Conservation (phyloP, 1,140 invertebrate genomes). For the Oryzaephilus surinamensis region DNA sequence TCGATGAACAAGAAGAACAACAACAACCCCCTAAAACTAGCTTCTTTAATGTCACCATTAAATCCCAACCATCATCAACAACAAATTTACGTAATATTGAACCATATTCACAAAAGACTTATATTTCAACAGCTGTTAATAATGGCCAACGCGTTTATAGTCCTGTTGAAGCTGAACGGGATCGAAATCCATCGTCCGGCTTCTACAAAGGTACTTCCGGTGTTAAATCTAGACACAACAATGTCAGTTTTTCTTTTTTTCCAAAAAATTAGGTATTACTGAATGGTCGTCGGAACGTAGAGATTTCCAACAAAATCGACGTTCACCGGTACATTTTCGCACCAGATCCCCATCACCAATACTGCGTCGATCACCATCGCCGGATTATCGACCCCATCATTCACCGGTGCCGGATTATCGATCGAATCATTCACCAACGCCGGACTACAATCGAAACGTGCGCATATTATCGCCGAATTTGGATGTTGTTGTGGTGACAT, state of each 20-base stretch:
- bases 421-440: slow-evolving; percentile 29
- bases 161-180: slow-evolving; percentile 24
- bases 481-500: slow-evolving; percentile 15
- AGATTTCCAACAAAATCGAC: slow-evolving; percentile 35
- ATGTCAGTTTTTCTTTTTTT: no score
- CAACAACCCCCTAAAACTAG: slow-evolving; percentile 49
- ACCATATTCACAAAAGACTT: slow-evolving; percentile 22
- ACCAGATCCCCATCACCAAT: neutral
- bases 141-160: slow-evolving; percentile 22
- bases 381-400: slow-evolving; percentile 19
- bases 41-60: slow-evolving; percentile 70
- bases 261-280: slow-evolving; percentile 59
- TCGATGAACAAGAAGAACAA: slow-evolving; percentile 37
- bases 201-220: slow-evolving; percentile 23
- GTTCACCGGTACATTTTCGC: neutral
- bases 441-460: no score
- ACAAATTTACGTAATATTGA: no score
- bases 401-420: slow-evolving; percentile 37
- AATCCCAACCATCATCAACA: slow-evolving; percentile 45
- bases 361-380: slow-evolving; percentile 19
- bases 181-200: slow-evolving; percentile 18
- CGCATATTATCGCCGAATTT: slow-evolving; percentile 5
- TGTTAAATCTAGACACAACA: no score
- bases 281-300: slow-evolving; percentile 72
- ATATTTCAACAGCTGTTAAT: slow-evolving; percentile 17